Base-by-base conservation (phyloP, 1,140 invertebrate species). In the Drosophila bipectinata region DNA sequence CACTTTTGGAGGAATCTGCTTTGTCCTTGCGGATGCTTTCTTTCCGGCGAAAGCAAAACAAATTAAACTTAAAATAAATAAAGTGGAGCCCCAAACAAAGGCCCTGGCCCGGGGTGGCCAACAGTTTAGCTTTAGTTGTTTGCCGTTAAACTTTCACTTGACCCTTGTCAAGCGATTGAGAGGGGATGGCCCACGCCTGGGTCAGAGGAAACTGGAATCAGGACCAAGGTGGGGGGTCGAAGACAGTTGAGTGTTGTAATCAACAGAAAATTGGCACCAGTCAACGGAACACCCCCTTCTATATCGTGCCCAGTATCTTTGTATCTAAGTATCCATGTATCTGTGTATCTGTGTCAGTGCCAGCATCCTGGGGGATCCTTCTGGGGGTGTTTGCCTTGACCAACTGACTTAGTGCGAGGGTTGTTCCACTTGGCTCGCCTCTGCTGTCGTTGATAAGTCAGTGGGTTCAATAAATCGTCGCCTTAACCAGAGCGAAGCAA, bases 41-140 rank as follows among this genome's bases (percentile, higher is more conserved):
- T 28, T 39, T 62, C 4, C 24, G 14, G 9, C 55, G 9, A 56
- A 61, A 54, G 71, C 51, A 53, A 59, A 77, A 80, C 71, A 68
- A 85, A 82, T 82, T 87, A 82, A 85, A 85, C 82, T 87, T 75
- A 78, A 78, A 85, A 75, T 78, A 85, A 85, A 85, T 59, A 87
- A 75, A 83, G 14, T 61, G 15, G 41, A 48, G 7, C 14, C 6
- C 24, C n/a, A 30, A 8, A 72, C 32, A n/a, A 41, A 52, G 52
- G 18, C 14, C 15, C 44, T 45, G 32, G 32, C 60, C 28, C 3
- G 26, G 58, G 69, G 54, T 61, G 52, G 14, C 41, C 28, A 64
- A 60, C 71, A 79, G 58, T 79, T 79, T 75, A 57, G 74, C 73
- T 69, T 73, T 80, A 66, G 77, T 69, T 68, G 77, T 58, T 47